These are phyloP conservation scores for Microctenopoma stevenorrisi DNA, from an alignment of 2,797 vertebrate species.

Conservation along the genomic window DNA sequence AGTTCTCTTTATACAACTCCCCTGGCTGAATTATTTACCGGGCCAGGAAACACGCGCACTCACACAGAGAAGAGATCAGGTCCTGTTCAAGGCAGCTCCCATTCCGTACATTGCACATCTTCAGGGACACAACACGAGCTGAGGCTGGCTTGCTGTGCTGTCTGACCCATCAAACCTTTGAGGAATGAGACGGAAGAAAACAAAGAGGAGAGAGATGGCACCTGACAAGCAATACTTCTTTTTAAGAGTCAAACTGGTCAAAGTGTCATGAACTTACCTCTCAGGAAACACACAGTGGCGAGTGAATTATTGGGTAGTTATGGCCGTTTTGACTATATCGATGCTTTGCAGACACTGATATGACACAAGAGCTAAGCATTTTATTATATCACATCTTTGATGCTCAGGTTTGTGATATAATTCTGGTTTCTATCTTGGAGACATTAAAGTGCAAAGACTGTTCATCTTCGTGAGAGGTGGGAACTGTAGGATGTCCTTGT, in stretches of 20 bases:
- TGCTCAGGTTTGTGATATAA: conserved; percentile 12
- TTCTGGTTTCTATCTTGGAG: conserved; percentile 25
- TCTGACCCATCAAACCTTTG: conserved; percentile 55
- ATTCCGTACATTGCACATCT: conserved; percentile 48
- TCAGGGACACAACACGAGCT: conserved; percentile 46
- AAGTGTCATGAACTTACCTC: conserved; percentile 1
- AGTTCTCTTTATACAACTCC: conserved; percentile 57
- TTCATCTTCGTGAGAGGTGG: conserved; percentile 28
- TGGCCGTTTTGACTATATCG: conserved; percentile 4
- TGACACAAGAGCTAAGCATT: conserved; percentile 17
- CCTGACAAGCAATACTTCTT: conserved; percentile 35
- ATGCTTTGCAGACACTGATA: neutral
- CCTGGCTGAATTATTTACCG: conserved; percentile 76
- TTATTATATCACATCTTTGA: conserved; percentile 6
- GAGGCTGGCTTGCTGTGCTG: conserved; percentile 40
- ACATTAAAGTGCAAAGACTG: conserved; percentile 25
- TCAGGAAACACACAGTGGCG: neutral
- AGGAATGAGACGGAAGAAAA: conserved; percentile 6
- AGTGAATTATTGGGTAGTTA: neutral
- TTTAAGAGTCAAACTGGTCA: conserved; percentile 25
- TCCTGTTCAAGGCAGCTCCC: conserved; percentile 56
- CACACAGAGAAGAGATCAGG: conserved; percentile 30
- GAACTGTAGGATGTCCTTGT: neutral
- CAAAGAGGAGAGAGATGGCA: neutral
- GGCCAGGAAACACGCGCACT: conserved; percentile 36